Base-by-base conservation (phyloP, 2,113 vertebrate species). In the Oncorhynchus clarkii region DNA sequence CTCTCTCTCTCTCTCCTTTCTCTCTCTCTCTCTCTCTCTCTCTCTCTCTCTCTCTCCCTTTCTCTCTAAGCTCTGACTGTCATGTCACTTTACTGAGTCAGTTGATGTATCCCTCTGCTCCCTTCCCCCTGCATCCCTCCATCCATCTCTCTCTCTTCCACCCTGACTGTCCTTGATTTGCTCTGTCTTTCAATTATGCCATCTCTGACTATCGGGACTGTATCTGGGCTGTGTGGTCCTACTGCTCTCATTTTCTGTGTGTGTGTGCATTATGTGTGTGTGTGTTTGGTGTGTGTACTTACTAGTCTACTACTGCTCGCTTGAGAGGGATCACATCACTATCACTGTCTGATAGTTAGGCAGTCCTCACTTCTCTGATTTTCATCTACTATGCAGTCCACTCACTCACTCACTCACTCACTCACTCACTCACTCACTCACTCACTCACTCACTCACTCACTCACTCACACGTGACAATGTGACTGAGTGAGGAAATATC, bases 1-100 rank as follows among this genome's bases (percentile, higher is more conserved):
- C 74, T 70, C 14, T 65, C 12, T 70, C 27, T 54, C 69, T 39
- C 57, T 70, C 29, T 3, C 72, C 77, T n/a, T 57, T 68, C 48
- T 60, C 14, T 77, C 82, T 68, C 82, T 71, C 70, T 59, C 84
- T 78, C 79, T 18, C 54, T 66, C 69, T 54, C n/a, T 8, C 64
- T 60, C 71, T 60, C 65, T 68, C 14, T 13, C 74, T 26, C 75
- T 75, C 66, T 45, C 18, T 76, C 80, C 60, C 80, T 71, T 65
- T 64, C 83, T 78, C 57, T 68, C 67, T 54, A 20, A 9, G 80
- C 67, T 48, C 20, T 59, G 13, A 48, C 74, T 92, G 91, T 91
- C 91, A 89, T 86, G 86, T 92, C 89, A 89, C 87, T 88, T 89
- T 85, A 83, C 73, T 76, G 76, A 76, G 74, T 71, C 75, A 54